phyloP scores from a whole-genome alignment of 2,797 vertebrate species.

The Darevskia nairensis region DNA sequence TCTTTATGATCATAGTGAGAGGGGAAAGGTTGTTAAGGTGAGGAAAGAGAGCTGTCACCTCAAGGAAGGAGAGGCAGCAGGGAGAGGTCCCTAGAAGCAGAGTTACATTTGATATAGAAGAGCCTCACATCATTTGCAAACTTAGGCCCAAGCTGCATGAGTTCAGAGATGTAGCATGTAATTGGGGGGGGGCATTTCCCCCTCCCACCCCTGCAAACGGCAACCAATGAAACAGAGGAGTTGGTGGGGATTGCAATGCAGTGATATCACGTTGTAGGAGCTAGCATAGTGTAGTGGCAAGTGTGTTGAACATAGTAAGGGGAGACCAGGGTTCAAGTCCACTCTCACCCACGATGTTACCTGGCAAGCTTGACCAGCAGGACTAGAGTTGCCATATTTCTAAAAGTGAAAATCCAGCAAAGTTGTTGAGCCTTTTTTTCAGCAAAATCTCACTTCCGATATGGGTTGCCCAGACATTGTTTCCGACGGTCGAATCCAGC shows the following conservation, averaged over 20 bases:
- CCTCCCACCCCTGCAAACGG: too few species aligned
- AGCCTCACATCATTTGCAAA: not conserved
- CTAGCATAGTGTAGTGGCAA: not conserved
- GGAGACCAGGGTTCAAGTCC: too few species aligned
- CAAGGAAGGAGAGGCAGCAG: not conserved
- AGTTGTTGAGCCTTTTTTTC: too few species aligned
- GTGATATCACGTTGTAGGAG: not conserved
- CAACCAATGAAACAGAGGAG: not conserved
- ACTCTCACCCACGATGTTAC: not conserved
- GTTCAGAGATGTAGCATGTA: too few species aligned
- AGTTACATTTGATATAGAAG: not conserved
- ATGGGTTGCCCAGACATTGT: too few species aligned
- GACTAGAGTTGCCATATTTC: too few species aligned
- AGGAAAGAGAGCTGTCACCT: not conserved
- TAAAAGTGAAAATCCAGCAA: too few species aligned
- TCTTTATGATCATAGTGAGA: not conserved
- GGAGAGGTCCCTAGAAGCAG: not conserved
- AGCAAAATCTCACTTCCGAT: too few species aligned
- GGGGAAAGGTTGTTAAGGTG: not conserved
- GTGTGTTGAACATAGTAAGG: too few species aligned
- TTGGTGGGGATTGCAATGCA: not conserved
- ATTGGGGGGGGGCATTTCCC: too few species aligned
- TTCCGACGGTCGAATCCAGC: too few species aligned
- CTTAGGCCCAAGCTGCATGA: too few species aligned
- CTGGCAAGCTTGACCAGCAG: not conserved